Evolutionary conservation across 1,140 invertebrate genomes (phyloP).

Genomic region (Neotoxoptera formosana): DNA sequence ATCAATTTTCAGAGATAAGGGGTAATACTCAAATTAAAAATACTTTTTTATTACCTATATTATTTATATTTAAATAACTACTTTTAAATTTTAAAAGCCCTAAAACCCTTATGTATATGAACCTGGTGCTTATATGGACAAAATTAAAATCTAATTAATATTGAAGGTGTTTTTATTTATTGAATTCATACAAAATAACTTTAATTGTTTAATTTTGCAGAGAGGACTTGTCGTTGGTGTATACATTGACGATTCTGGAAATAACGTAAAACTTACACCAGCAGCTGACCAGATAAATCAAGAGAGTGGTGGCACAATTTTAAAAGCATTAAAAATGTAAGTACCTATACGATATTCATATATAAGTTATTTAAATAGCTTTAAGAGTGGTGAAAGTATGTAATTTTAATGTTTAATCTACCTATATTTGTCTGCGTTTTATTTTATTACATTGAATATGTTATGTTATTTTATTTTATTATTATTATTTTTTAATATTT

Average conservation of each 20-base stretch:
- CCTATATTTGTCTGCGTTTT: background rate
- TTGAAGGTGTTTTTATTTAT: background rate
- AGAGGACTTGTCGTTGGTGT: constrained; percentile 69
- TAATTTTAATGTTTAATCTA: constrained; percentile 8
- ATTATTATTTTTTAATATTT: constrained; percentile 4
- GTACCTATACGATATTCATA: constrained; percentile 58
- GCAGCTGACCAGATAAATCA: constrained; percentile 66
- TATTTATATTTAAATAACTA: too few species aligned
- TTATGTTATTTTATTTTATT: background rate
- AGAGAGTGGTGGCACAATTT: constrained; percentile 65
- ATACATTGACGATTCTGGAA: constrained; percentile 65
- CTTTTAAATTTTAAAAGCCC: too few species aligned
- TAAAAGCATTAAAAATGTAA: constrained; percentile 68
- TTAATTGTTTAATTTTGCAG: constrained; percentile 62
- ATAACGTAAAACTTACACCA: constrained; percentile 65
- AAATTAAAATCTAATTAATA: background rate
- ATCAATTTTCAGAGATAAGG: too few species aligned
- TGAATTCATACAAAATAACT: background rate
- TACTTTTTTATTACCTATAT: too few species aligned
- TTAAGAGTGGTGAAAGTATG: background rate
- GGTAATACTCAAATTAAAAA: too few species aligned
- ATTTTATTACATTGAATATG: background rate
- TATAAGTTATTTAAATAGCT: background rate
- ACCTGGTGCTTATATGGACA: too few species aligned
- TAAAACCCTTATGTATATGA: too few species aligned